A percentile compares a stretch with the other conserved stretches of the same genome.
phyloP scores from a whole-genome alignment of 2,797 vertebrate species.

The Eleutherodactylus coqui region DNA sequence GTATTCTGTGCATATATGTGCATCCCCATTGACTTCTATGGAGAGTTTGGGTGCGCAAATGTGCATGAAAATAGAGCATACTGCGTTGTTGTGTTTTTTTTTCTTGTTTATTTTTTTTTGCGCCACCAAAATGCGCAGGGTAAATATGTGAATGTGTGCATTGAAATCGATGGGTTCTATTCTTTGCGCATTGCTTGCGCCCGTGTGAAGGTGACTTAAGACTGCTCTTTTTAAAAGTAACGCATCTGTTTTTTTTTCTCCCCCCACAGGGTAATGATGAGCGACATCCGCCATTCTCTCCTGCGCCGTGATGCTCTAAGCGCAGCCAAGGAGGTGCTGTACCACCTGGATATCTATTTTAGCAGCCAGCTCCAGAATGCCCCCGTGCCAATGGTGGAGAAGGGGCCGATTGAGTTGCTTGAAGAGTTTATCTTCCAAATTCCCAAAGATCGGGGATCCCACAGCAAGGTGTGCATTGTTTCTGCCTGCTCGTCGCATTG shows the following conservation, averaged over 20 bases:
- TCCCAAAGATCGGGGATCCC: slow-evolving; percentile 86
- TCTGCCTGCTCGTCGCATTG: neutral
- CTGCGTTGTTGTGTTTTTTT: too few relatives aligned
- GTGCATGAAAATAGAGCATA: too few relatives aligned
- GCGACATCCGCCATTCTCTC: slow-evolving; percentile 93
- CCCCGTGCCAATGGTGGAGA: slow-evolving; percentile 84
- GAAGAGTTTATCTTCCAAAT: slow-evolving; percentile 95
- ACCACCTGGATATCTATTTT: slow-evolving; percentile 95
- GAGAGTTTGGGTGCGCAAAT: too few relatives aligned
- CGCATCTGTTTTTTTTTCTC: neutral
- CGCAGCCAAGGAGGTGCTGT: slow-evolving; percentile 94
- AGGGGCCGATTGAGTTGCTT: slow-evolving; percentile 88
- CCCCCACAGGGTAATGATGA: slow-evolving; percentile 76
- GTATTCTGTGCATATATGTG: too few relatives aligned
- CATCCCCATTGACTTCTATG: too few relatives aligned
- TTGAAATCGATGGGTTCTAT: too few relatives aligned
- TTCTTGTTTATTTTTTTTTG: too few relatives aligned
- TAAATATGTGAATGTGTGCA: too few relatives aligned
- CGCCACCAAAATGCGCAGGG: too few relatives aligned
- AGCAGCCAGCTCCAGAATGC: slow-evolving; percentile 90
- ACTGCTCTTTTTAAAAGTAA: neutral
- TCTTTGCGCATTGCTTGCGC: too few relatives aligned
- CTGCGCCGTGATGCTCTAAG: slow-evolving; percentile 93
- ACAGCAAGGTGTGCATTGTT: slow-evolving; percentile 80
- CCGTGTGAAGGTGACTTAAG: too few relatives aligned